Conservation (phyloP, 1,140 invertebrate genomes). For the Venturia canescens region DNA sequence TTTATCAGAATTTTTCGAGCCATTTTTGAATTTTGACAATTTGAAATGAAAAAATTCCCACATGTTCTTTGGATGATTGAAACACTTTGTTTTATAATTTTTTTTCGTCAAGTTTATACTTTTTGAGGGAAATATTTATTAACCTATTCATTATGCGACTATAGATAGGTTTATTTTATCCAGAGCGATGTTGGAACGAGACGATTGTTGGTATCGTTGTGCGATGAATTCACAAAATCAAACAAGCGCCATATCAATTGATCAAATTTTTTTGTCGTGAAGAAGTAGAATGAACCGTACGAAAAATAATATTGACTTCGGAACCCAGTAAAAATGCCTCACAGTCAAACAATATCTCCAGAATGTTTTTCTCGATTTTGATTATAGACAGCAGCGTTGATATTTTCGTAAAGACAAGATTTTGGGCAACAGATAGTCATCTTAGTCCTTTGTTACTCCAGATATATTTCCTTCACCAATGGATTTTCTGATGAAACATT, state of each 20-base stretch:
- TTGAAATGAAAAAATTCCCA: too few relatives aligned
- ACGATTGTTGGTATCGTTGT: constrained; percentile 66
- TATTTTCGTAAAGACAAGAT: constrained; percentile 64
- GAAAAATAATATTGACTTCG: constrained; percentile 67
- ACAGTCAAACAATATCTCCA: constrained; percentile 61
- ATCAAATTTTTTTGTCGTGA: constrained; percentile 75
- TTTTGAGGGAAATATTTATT: too few relatives aligned
- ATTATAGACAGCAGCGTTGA: constrained; percentile 60
- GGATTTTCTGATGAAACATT: constrained; percentile 17
- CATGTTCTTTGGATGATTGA: too few relatives aligned
- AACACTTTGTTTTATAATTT: too few relatives aligned
- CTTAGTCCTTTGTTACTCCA: constrained; percentile 45
- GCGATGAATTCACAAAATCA: constrained; percentile 69
- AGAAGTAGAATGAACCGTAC: constrained; percentile 77
- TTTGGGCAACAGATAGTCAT: constrained; percentile 58
- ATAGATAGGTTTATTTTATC: constrained; percentile 77
- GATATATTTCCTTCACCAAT: constrained; percentile 16
- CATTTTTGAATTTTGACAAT: too few relatives aligned
- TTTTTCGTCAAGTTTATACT: too few relatives aligned
- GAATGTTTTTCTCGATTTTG: constrained; percentile 60
- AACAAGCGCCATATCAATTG: constrained; percentile 75
- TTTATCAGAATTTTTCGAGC: too few relatives aligned
- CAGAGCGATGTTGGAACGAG: constrained; percentile 77
- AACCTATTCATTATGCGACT: too few relatives aligned
- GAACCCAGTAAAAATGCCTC: constrained; percentile 66